Evolutionary conservation across 2,113 vertebrate genomes (phyloP), one percentile per base, ranked within the genome.

Genomic region (Polypterus bichir): DNA sequence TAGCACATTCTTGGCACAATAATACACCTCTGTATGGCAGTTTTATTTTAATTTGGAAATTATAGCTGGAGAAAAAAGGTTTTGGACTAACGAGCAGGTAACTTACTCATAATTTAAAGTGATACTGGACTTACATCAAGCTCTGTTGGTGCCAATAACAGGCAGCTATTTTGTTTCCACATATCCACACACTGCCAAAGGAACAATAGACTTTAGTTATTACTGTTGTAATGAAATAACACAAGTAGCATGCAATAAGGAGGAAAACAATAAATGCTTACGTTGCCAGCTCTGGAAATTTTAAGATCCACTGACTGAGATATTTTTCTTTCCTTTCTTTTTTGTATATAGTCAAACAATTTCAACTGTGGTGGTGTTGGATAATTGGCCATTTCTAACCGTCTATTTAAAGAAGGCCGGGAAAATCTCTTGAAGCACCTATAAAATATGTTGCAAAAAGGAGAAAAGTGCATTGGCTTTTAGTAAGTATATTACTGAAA

Each of bases 281-380:
- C 96, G 60, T 95, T 98, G 78, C 94, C 94, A 70, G 92, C 87
- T 82, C 96, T 98, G 71, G 93, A 97, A 79, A 99, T 95, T 81
- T 99, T 99, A 64, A 98, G 93, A 81, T 98, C 94, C 68, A 94
- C 89, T 45, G 74, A 77, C 49, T 93, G 92, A 46, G 83, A 73
- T 59, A 87, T 80, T 82, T 91, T 97, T 77, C 92, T 90, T 70
- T 97, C 93, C 66, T 94, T 98, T 72, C 90, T 91, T 73, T 89
- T 93, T 75, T 95, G 94, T 68, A 99, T 83, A 79, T 97, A 97
- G 76, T 98, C 94, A 57, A 93, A 89, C 65, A 99, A 82, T 65
- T 82, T 85, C 59, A 98, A 86, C 78, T 96, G 94, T 53, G 93
- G 92, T 11, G 94, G 93, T 48, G 88, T 74, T 47, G 92, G 86